Conservation (phyloP, 2,888 invertebrate genomes). For the Caenorhabditis zanzibari region DNA sequence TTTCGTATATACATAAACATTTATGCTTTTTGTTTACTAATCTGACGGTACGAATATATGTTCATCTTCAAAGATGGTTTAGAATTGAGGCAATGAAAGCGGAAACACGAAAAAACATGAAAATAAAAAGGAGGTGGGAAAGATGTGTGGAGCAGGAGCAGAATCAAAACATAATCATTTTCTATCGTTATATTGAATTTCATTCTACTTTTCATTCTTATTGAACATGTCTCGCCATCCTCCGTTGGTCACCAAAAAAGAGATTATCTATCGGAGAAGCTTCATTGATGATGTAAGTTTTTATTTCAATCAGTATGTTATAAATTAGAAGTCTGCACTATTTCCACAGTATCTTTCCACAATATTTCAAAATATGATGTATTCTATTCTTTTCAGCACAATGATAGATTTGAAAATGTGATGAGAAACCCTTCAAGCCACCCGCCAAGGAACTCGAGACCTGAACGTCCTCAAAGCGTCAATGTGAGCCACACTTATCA, state of each 20-base stretch:
- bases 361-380: too few species aligned
- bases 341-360: too few species aligned
- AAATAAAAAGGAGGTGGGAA: neutral
- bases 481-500: conserved; percentile 39
- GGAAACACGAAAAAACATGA: conserved; percentile 11
- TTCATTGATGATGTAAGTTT: conserved; percentile 61
- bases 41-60: conserved; percentile 34
- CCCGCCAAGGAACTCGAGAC: conserved; percentile 24
- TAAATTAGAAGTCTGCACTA: too few species aligned
- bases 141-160: neutral
- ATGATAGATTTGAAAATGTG: conserved; percentile 51
- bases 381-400: conserved; percentile 52
- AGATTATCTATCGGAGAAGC: conserved; percentile 62
- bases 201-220: conserved; percentile 22
- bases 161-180: conserved; percentile 29
- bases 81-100: conserved; percentile 2
- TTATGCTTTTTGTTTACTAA: conserved; percentile 41
- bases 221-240: conserved; percentile 55
- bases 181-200: conserved; percentile 23
- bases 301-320: neutral
- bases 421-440: conserved; percentile 32
- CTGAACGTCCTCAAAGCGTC: conserved; percentile 18
- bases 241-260: conserved; percentile 57
- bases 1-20: conserved; percentile 44
- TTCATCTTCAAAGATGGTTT: conserved; percentile 1